Evolutionary conservation across 1,140 invertebrate species (phyloP), one percentile per base, ranked within the genome.

Genomic region (Diprion similis): DNA sequence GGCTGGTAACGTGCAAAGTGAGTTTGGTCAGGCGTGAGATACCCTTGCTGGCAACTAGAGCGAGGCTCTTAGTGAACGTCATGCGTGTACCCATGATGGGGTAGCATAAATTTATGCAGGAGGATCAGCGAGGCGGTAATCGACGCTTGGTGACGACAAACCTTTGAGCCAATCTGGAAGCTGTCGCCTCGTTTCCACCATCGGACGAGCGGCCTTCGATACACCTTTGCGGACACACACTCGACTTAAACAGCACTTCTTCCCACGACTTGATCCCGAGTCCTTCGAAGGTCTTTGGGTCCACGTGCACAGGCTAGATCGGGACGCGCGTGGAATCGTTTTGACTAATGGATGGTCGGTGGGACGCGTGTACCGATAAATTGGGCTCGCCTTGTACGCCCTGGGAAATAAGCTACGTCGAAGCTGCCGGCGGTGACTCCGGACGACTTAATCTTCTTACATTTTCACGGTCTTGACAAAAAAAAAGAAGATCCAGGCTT

Each of bases 401-500:
- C 24, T 37, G 6, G 24, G 24, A 37, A 37, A 37, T 4, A 37
- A 37, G 24, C 24, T 17, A 59, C 51, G 51, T 59, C 51, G 51
- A 17, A 17, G n/a, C n/a, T 17, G 51, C 51, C 4, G 51, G n/a
- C 51, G 51, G n/a, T 13, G 8, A 59, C 11, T 59, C 24, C 24
- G 24, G 51, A 59, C 51, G 51, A 59, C 51, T 59, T 59, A 59
- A 59, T 59, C 51, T 15, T 59, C 51, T 59, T 59, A 59, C 51
- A 17, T 59, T 59, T 59, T 59, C 51, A 59, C 51, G 51, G 6
- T 59, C 51, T 17, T 17, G 51, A 59, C 51, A 59, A 59, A 15
- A 59, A 37, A 37, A 37, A 37, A 24, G 6, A 37, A 37, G 6
- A 37, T 17, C 11, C 51, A 59, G 51, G 51, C 51, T 59, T 10